Evolutionary conservation across 2,888 invertebrate genomes (phyloP).

Genomic region (Meloe dianella): DNA sequence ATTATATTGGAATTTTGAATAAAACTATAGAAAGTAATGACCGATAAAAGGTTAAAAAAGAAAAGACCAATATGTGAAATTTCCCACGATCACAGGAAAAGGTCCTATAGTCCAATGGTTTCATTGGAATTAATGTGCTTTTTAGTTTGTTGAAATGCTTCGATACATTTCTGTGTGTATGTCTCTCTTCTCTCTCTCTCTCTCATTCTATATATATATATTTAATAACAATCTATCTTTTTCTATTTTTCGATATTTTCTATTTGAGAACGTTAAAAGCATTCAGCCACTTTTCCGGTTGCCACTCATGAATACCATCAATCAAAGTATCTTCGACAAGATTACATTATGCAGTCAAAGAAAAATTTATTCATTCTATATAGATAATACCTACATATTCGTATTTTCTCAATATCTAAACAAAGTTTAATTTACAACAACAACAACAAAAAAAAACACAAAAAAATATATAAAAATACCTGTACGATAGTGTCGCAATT

Average conservation of each 20-base stretch:
- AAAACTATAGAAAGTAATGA: background rate
- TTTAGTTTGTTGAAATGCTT: constrained; percentile 21
- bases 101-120: constrained; percentile 23
- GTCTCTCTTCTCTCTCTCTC: too few species aligned
- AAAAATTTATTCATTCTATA: constrained; percentile 8
- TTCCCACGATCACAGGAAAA: constrained; percentile 28
- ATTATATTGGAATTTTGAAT: background rate
- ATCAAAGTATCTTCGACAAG: constrained; percentile 35
- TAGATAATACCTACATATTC: background rate
- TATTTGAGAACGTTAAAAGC: constrained; percentile 23
- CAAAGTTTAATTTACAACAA: too few species aligned
- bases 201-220: background rate
- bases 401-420: background rate
- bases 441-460: too few species aligned
- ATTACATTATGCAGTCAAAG: constrained; percentile 27
- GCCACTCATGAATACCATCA: constrained; percentile 40
- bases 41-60: background rate
- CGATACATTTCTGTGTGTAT: too few species aligned
- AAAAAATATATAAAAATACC: background rate
- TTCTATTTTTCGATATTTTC: constrained; percentile 1
- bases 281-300: constrained; percentile 41
- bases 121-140: constrained; percentile 35
- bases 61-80: constrained; percentile 27
- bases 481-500: background rate
- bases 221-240: background rate